These are phyloP conservation scores for Tinea pellionella DNA, from an alignment of 2,888 invertebrate species.

Conservation along the genomic window DNA sequence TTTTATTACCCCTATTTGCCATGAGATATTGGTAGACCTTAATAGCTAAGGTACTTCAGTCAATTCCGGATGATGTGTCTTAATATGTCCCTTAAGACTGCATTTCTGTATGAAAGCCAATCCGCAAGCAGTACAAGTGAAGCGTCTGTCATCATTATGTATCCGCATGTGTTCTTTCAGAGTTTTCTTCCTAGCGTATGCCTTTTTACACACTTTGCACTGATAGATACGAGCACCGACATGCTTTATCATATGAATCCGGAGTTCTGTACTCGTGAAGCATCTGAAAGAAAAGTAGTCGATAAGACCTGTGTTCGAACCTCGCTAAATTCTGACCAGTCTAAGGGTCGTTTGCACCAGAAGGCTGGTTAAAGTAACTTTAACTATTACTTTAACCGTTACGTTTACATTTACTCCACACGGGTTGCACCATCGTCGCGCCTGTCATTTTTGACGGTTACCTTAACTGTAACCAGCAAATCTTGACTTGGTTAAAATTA, in stretches of 20 bases:
- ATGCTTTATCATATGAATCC: slow-evolving; percentile 36
- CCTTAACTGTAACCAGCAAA: no score
- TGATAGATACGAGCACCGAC: slow-evolving; percentile 40
- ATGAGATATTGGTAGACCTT: no score
- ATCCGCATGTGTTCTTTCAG: slow-evolving; percentile 50
- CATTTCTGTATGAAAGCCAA: slow-evolving; percentile 54
- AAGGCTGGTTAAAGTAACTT: no score
- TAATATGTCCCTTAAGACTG: slow-evolving; percentile 49
- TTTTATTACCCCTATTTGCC: no score
- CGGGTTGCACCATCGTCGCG: no score
- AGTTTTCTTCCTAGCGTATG: slow-evolving; percentile 47
- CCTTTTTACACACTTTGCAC: slow-evolving; percentile 49
- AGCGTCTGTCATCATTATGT: slow-evolving; percentile 48
- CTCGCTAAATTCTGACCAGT: no score
- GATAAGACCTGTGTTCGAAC: no score
- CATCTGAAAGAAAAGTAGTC: slow-evolving; percentile 4
- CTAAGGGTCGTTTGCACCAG: no score
- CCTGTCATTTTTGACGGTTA: no score
- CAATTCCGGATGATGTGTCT: slow-evolving; percentile 41
- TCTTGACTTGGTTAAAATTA: no score
- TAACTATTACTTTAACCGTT: no score
- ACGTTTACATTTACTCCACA: no score
- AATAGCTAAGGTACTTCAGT: not conserved
- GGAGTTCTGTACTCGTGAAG: not conserved
- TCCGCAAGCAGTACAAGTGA: slow-evolving; percentile 44